phyloP scores from a whole-genome alignment of 1,140 invertebrate genomes.

The Drosophila nannoptera region DNA sequence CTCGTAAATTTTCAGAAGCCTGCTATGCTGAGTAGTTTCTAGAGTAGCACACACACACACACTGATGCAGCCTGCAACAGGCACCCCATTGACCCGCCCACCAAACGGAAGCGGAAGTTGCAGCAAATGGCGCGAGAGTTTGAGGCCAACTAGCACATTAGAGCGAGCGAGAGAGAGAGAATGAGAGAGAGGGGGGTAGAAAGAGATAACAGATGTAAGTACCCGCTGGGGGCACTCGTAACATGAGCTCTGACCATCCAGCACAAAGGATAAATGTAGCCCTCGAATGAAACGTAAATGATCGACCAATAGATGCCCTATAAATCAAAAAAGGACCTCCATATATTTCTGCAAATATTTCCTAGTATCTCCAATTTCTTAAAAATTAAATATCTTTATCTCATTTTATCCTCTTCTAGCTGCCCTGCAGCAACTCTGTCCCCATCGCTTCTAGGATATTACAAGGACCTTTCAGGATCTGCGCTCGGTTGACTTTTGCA shows the following conservation, averaged over 20 bases:
- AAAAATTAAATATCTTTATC: too few species aligned
- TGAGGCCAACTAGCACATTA: slow-evolving; percentile 38
- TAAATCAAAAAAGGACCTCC: not conserved
- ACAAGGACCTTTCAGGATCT: too few species aligned
- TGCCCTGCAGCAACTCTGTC: too few species aligned
- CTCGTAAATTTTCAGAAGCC: slow-evolving; percentile 66
- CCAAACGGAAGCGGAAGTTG: slow-evolving; percentile 67
- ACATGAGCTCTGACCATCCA: slow-evolving; percentile 61
- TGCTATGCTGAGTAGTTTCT: slow-evolving; percentile 50
- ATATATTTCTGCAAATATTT: too few species aligned
- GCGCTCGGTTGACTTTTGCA: too few species aligned
- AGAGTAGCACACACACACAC: slow-evolving; percentile 2
- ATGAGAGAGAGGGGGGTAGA: slow-evolving; percentile 3
- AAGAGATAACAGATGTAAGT: not conserved
- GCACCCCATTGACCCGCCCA: slow-evolving; percentile 40
- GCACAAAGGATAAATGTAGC: slow-evolving; percentile 53
- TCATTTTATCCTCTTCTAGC: too few species aligned
- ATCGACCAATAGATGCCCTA: not conserved
- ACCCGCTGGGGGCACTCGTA: slow-evolving; percentile 49
- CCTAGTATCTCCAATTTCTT: too few species aligned
- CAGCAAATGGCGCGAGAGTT: slow-evolving; percentile 67
- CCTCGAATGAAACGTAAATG: not conserved
- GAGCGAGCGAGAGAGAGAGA: slow-evolving; percentile 9
- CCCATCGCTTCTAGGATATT: too few species aligned
- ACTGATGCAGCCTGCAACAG: slow-evolving; percentile 18